Percentiles rank a stretch among this genome's conserved stretches.
These are phyloP conservation scores for Nineta flava DNA, from an alignment of 2,888 invertebrate genomes.

Conservation along the genomic window DNA sequence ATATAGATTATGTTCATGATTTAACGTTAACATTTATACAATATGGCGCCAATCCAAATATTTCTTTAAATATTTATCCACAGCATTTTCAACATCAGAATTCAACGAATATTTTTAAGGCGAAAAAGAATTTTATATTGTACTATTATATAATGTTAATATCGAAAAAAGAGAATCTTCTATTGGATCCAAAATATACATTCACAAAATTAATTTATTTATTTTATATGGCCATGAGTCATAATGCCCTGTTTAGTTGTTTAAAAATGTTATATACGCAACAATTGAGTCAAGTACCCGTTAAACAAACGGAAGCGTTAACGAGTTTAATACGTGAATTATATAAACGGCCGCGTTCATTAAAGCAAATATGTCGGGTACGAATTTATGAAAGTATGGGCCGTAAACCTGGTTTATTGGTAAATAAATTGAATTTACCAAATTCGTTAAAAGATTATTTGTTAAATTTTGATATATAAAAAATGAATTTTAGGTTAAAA, in stretches of 20 bases:
- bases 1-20: slow-evolving; percentile 52
- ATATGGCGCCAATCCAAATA: slow-evolving; percentile 58
- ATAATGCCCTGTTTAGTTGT: slow-evolving; percentile 49
- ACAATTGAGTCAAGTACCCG: slow-evolving; percentile 44
- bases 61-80: slow-evolving; percentile 33
- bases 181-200: slow-evolving; percentile 42
- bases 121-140: slow-evolving; percentile 42
- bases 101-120: slow-evolving; percentile 30
- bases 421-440: slow-evolving; percentile 51
- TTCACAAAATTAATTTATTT: slow-evolving; percentile 49
- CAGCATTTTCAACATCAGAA: slow-evolving; percentile 11
- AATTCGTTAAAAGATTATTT: slow-evolving; percentile 50
- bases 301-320: slow-evolving; percentile 42
- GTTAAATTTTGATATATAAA: slow-evolving; percentile 42
- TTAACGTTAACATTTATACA: slow-evolving; percentile 53
- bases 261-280: slow-evolving; percentile 48
- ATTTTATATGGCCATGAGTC: slow-evolving; percentile 50
- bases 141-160: slow-evolving; percentile 56
- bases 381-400: slow-evolving; percentile 50
- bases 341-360: slow-evolving; percentile 45
- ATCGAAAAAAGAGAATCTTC: slow-evolving; percentile 45
- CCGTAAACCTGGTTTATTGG: slow-evolving; percentile 43
- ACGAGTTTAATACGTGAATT: slow-evolving; percentile 44
- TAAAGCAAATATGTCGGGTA: slow-evolving; percentile 57
- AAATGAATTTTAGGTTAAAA: background rate